These are phyloP conservation scores for Thamnophis elegans DNA, from an alignment of 2,797 vertebrate species.

Conservation along the genomic window DNA sequence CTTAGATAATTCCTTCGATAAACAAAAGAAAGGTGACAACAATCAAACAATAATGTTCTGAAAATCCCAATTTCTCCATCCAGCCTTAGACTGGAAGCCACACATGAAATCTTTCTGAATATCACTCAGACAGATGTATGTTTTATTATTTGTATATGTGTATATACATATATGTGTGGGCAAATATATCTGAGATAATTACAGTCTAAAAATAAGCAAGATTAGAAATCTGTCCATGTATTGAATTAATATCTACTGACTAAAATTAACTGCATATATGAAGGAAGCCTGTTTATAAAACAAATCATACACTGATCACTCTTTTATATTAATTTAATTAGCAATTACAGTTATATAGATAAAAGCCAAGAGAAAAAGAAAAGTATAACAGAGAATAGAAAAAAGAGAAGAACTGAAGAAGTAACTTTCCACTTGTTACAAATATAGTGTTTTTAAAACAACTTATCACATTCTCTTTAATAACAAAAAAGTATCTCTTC, in stretches of 20 bases:
- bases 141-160: not conserved
- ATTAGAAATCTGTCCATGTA: not conserved
- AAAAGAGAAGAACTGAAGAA: not conserved
- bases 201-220: not conserved
- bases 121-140: not conserved
- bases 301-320: not conserved
- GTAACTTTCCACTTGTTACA: not conserved
- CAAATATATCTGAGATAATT: not conserved
- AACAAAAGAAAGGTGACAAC: not conserved
- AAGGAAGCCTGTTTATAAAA: not conserved
- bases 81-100: not conserved
- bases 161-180: not conserved
- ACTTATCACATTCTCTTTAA: not conserved
- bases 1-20: not conserved
- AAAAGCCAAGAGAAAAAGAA: not conserved
- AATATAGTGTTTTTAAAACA: not conserved
- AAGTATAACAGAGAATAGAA: not conserved
- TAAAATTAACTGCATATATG: not conserved
- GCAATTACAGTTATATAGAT: not conserved
- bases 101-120: not conserved
- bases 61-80: not conserved
- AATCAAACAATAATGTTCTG: not conserved
- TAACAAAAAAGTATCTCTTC: not conserved
- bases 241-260: not conserved
- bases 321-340: not conserved